Percentiles rank a stretch among this genome's conserved stretches.
Conservation (phyloP, 2,797 vertebrate genomes). For the Microctenopoma stevenorrisi region DNA sequence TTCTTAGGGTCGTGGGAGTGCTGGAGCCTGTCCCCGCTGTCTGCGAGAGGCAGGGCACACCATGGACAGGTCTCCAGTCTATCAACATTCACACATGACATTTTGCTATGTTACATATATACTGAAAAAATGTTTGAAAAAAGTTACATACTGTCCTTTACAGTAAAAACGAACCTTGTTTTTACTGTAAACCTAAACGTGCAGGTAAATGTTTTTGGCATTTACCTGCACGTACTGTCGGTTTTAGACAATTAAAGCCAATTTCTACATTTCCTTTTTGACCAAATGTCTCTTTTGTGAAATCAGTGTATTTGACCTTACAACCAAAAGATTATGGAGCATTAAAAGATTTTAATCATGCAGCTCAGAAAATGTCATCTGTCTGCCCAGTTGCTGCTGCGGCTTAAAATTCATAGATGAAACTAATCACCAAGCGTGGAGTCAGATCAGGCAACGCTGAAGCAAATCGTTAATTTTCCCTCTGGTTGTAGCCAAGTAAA, state of each 20-base stretch:
- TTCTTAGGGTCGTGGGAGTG: no score
- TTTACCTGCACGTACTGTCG: no score
- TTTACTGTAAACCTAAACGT: no score
- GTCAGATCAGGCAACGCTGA: conserved; percentile 9
- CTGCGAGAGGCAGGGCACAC: no score
- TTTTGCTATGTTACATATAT: no score
- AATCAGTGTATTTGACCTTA: background rate
- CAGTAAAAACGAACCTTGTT: background rate
- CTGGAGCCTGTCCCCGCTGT: no score
- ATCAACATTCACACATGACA: no score
- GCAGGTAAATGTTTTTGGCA: no score
- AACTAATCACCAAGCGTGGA: background rate
- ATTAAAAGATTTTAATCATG: conserved; percentile 8
- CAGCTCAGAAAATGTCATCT: conserved; percentile 1
- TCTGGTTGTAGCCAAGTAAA: background rate
- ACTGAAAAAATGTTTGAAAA: no score
- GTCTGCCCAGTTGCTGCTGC: background rate
- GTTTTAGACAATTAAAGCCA: background rate
- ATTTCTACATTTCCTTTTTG: conserved; percentile 1
- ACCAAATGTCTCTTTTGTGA: background rate
- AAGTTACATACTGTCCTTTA: background rate
- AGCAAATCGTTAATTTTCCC: conserved; percentile 3
- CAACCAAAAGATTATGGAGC: background rate
- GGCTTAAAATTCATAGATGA: background rate
- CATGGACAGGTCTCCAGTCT: no score